Evolutionary conservation across 2,797 vertebrate species (phyloP).

Genomic region (Premnoplex brunnescens): DNA sequence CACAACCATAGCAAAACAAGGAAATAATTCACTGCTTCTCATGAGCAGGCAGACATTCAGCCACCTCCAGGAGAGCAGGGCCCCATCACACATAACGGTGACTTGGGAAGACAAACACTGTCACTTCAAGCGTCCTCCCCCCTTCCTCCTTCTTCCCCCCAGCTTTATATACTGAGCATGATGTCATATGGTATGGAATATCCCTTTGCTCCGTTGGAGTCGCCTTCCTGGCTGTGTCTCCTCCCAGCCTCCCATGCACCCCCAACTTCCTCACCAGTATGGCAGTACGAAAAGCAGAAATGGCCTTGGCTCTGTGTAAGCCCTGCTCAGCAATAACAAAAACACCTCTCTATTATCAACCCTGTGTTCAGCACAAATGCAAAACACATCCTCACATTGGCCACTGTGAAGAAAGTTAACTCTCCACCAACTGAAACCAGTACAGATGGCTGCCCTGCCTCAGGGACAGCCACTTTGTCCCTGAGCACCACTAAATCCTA

Average conservation of each 20-base stretch:
- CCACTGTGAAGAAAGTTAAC: background rate
- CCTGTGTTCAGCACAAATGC: background rate
- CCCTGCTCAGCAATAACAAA: background rate
- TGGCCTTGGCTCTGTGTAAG: background rate
- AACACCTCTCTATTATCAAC: background rate
- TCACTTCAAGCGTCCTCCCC: background rate
- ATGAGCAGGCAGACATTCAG: background rate
- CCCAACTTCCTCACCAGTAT: background rate
- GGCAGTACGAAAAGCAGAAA: background rate
- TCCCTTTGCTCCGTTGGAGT: background rate
- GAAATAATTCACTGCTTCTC: background rate
- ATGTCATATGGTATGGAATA: background rate
- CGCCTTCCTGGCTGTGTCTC: background rate
- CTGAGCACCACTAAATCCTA: background rate
- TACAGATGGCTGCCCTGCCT: background rate
- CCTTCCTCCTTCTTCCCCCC: background rate
- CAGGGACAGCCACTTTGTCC: accelerated
- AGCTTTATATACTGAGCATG: background rate
- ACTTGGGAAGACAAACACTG: background rate
- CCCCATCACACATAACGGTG: accelerated
- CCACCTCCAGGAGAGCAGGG: background rate
- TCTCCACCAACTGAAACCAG: background rate
- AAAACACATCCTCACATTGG: background rate
- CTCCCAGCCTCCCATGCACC: background rate
- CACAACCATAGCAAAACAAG: background rate